phyloP scores from a whole-genome alignment of 2,888 invertebrate species.

The Cosmia trapezina region DNA sequence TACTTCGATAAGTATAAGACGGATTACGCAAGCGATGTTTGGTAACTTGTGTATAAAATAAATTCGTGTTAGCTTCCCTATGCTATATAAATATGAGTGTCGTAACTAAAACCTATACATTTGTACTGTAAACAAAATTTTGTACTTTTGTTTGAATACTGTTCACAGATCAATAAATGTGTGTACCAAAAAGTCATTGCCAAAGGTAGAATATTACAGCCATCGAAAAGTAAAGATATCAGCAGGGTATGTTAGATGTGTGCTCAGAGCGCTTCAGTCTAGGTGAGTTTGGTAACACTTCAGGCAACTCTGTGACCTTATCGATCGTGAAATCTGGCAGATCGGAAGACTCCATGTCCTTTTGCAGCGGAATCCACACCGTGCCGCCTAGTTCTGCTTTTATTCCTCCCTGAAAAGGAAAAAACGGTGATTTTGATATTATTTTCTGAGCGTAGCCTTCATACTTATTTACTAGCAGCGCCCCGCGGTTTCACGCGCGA shows the following conservation, averaged over 20 bases:
- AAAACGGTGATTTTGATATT: not conserved
- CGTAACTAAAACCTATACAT: constrained; percentile 62
- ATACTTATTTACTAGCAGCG: not conserved
- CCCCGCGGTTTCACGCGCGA: too few relatives aligned
- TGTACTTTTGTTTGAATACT: constrained; percentile 70
- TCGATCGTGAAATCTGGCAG: constrained; percentile 92
- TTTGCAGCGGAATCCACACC: constrained; percentile 94
- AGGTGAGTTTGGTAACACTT: constrained; percentile 90
- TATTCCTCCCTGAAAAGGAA: constrained; percentile 92
- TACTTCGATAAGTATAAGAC: constrained; percentile 45
- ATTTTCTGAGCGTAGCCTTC: not conserved
- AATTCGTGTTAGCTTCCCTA: constrained; percentile 45
- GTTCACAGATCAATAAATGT: constrained; percentile 55
- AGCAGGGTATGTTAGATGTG: constrained; percentile 62
- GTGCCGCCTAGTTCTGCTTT: constrained; percentile 94
- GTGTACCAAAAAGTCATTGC: constrained; percentile 47
- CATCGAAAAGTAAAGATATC: constrained; percentile 63
- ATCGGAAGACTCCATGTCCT: constrained; percentile 86
- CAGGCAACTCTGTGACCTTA: constrained; percentile 91
- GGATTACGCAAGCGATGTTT: constrained; percentile 50
- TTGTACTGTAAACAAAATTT: constrained; percentile 70
- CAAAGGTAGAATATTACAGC: constrained; percentile 62
- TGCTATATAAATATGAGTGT: constrained; percentile 46
- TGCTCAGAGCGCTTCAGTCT: constrained; percentile 79
- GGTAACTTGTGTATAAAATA: constrained; percentile 61